These are phyloP conservation scores for Chelonoidis abingdonii DNA, from an alignment of 2,113 vertebrate species.

Conservation along the genomic window DNA sequence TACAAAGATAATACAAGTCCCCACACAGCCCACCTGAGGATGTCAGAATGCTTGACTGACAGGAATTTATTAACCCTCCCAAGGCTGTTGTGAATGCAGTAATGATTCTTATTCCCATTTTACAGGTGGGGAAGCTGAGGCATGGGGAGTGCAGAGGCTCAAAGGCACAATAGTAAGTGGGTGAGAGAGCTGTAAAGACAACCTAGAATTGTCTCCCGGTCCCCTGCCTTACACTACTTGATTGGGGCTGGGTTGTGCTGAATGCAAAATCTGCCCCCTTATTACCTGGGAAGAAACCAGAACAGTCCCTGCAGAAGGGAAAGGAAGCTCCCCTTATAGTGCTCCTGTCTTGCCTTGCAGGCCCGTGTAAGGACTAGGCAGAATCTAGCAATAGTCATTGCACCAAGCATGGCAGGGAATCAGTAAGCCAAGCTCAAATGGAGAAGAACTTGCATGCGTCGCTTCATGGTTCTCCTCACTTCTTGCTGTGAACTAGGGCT, in stretches of 20 bases:
- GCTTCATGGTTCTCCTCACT: neutral
- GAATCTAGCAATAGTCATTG: neutral
- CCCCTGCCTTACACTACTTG: neutral
- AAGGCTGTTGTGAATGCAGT: neutral
- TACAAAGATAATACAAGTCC: neutral
- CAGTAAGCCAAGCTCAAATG: neutral
- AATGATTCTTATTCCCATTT: neutral
- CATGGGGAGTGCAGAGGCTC: neutral
- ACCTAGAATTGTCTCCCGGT: neutral
- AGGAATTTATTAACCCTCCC: neutral
- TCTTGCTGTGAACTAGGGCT: neutral
- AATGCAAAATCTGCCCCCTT: neutral
- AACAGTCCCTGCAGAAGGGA: neutral
- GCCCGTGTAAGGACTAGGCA: neutral
- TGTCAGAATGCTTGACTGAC: neutral
- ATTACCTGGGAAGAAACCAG: neutral
- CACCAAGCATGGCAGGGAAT: neutral
- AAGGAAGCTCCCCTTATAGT: neutral
- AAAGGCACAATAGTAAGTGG: neutral
- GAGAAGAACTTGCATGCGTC: neutral
- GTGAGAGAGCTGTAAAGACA: neutral
- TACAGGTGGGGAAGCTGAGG: neutral
- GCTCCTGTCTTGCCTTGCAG: neutral
- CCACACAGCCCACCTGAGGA: neutral
- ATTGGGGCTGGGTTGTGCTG: neutral